Percentiles rank a stretch among this genome's conserved stretches.
These are phyloP conservation scores for Lutraria lutraria DNA, from an alignment of 2,888 invertebrate species.

Conservation along the genomic window DNA sequence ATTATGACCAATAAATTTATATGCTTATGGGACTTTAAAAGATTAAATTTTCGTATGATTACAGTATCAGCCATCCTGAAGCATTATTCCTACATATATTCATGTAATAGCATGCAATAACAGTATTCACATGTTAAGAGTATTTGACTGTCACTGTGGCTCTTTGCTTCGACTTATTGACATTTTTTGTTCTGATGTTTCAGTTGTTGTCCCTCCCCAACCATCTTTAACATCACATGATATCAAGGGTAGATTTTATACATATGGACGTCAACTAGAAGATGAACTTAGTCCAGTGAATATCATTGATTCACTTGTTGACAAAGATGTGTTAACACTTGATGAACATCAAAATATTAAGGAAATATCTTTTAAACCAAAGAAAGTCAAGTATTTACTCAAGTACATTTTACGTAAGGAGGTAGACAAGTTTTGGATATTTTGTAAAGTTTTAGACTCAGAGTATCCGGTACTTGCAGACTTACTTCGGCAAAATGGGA, in stretches of 20 bases:
- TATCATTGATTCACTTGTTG: constrained; percentile 27
- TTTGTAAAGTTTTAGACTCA: constrained; percentile 2
- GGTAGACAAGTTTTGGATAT: not conserved
- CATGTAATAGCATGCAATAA: too few species aligned
- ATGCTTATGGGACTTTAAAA: too few species aligned
- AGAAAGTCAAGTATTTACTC: constrained; percentile 29
- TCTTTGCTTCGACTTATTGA: too few species aligned
- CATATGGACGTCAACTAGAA: not conserved
- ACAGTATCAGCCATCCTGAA: too few species aligned
- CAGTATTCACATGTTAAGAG: too few species aligned
- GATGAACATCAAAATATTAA: constrained; percentile 36
- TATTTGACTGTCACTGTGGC: too few species aligned
- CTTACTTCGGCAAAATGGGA: not conserved
- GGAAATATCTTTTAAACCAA: constrained; percentile 15
- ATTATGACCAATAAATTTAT: too few species aligned
- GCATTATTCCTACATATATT: too few species aligned
- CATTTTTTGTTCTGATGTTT: not conserved
- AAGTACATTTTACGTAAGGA: constrained; percentile 23
- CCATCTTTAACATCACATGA: not conserved
- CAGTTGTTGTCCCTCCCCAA: not conserved
- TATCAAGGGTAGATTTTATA: constrained; percentile 14
- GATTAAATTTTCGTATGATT: too few species aligned
- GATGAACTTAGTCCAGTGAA: constrained; percentile 29
- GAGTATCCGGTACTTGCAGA: constrained; percentile 17
- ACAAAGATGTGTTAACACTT: constrained; percentile 12